Evolutionary conservation across 2,113 vertebrate genomes (phyloP), one percentile per base, ranked within the genome.

Genomic region (Butorides virescens): DNA sequence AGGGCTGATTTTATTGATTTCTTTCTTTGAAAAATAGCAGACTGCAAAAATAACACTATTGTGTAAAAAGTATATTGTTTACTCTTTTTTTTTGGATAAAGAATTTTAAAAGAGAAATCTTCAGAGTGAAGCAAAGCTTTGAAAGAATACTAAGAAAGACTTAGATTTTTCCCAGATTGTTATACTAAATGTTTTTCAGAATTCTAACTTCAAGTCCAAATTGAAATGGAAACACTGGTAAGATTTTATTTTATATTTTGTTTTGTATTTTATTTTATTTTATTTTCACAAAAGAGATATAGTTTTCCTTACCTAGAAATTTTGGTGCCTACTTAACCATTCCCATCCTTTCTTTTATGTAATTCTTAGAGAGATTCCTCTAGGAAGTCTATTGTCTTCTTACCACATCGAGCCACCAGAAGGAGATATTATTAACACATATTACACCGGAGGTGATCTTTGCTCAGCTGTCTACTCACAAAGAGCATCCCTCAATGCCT

Each of bases 381-480:
- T 50, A 82, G 39, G 34, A 95, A 91, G 72, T n/a, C 1, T 5
- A 15, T 80, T 78, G 42, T 78, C 9, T 74, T 14, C 61, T 86
- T 86, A 61, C 71, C 49, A 46, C 50, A 66, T 25, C 55, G 29
- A 92, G 30, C 65, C 53, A 92, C 39, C 19, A 87, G 74, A 95
- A 95, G 23, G 42, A 95, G 71, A 61, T 96, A 89, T 90, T 95
- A 81, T 52, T 71, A 84, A 77, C n/a, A 56, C 49, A 18, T 75
- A 56, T 90, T 93, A 90, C 78, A 70, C 13, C 46, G 39, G 89
- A 7, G 52, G 90, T 87, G 67, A 86, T 79, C 62, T 86, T 81
- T 94, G 59, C 68, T 94, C 74, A 95, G 47, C 81, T 94, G 19
- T 55, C 81, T 94, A 62, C 88, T 96, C 79, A 76, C 68, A 93